A percentile compares a stretch with the other conserved stretches of the same genome.
These are phyloP conservation scores for Pristionchus fissidentatus DNA, from an alignment of 2,888 invertebrate species.

Conservation along the genomic window DNA sequence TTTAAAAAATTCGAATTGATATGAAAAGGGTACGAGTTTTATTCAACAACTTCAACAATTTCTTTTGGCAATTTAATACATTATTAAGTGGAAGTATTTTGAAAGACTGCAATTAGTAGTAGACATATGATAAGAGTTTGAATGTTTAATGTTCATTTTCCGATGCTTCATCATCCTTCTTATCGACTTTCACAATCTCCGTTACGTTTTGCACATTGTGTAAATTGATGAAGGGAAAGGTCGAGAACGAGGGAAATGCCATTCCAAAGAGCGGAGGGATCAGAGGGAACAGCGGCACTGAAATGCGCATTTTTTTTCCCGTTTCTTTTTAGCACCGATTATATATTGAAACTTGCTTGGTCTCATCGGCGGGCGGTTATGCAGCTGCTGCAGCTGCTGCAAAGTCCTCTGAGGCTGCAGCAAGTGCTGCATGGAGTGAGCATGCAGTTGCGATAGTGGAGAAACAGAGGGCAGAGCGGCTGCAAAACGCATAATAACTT, in stretches of 20 bases:
- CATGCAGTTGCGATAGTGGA: too few species aligned
- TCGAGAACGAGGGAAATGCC: background rate
- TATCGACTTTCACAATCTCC: background rate
- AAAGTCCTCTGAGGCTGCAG: background rate
- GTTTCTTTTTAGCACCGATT: background rate
- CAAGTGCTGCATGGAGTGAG: too few species aligned
- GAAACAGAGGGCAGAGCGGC: background rate
- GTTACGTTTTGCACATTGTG: background rate
- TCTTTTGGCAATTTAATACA: too few species aligned
- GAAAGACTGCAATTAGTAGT: too few species aligned
- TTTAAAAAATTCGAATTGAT: too few species aligned
- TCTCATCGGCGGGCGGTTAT: background rate
- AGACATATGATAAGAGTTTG: too few species aligned
- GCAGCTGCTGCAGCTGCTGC: slow-evolving; percentile 24
- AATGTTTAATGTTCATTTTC: too few species aligned
- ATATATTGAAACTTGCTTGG: background rate
- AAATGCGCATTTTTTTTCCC: background rate
- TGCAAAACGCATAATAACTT: too few species aligned
- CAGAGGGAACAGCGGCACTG: background rate
- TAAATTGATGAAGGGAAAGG: background rate
- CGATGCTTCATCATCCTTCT: too few species aligned
- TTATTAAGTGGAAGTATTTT: too few species aligned
- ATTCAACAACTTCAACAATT: too few species aligned
- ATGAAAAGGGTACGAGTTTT: too few species aligned
- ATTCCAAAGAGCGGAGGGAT: background rate